Conservation (phyloP, 1,140 invertebrate species). For the Drosophila orena region DNA sequence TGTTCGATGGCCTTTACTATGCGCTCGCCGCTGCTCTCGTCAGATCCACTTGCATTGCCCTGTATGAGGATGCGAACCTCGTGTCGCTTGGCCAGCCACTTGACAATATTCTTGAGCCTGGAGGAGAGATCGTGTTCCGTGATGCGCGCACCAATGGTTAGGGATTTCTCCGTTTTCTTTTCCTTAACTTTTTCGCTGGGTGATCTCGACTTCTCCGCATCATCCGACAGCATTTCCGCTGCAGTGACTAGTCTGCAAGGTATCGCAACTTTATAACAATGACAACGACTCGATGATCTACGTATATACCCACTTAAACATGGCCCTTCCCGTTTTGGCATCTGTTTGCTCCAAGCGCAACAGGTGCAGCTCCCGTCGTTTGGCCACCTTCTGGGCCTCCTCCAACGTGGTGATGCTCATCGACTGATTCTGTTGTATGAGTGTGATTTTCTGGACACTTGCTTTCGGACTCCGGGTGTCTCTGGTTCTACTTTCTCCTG, state of each 20-base stretch:
- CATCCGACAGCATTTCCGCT: conserved; percentile 68
- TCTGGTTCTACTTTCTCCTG: conserved; percentile 29
- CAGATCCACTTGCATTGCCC: conserved; percentile 78
- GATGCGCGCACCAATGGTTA: conserved; percentile 87
- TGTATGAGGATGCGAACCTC: conserved; percentile 87
- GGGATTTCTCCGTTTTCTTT: conserved; percentile 85
- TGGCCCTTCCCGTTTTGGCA: conserved; percentile 87
- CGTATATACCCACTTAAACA: conserved; percentile 86
- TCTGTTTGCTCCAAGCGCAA: conserved; percentile 88
- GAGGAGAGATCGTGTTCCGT: conserved; percentile 88
- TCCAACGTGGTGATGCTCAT: conserved; percentile 85
- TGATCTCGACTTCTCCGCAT: conserved; percentile 27
- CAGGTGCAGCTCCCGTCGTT: conserved; percentile 87
- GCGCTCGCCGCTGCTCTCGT: conserved; percentile 85
- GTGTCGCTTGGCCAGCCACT: conserved; percentile 87
- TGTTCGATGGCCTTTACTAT: conserved; percentile 85
- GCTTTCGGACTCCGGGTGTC: conserved; percentile 4
- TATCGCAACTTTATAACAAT: not conserved
- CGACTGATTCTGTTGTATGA: conserved; percentile 85
- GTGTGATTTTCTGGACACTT: conserved; percentile 84
- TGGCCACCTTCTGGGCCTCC: conserved; percentile 88
- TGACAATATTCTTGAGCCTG: conserved; percentile 87
- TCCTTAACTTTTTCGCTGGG: conserved; percentile 34
- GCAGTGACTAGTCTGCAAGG: conserved; percentile 60
- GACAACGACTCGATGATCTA: not conserved